Percentiles rank a stretch among this genome's conserved stretches.
These are phyloP conservation scores for Lontra canadensis DNA, from an alignment of 2,113 vertebrate species.

Conservation along the genomic window DNA sequence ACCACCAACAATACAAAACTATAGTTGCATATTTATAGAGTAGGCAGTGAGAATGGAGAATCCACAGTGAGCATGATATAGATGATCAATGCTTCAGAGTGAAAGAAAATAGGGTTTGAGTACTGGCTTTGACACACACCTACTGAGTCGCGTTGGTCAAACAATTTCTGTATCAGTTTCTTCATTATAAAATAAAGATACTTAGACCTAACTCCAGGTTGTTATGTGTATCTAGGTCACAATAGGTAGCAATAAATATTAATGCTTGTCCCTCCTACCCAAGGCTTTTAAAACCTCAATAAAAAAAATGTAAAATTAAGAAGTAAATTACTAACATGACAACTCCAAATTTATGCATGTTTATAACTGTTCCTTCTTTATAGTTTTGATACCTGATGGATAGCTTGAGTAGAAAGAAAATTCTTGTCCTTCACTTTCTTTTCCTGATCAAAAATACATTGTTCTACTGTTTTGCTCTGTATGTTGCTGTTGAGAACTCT, in stretches of 20 bases:
- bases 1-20: not conserved
- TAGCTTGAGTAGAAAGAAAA: not conserved
- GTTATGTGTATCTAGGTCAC: not conserved
- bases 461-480: not conserved
- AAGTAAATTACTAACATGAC: slow-evolving; percentile 15
- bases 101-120: not conserved
- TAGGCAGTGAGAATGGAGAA: not conserved
- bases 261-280: not conserved
- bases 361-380: not conserved
- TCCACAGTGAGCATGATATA: not conserved
- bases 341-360: not conserved
- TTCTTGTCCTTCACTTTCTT: not conserved
- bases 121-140: not conserved
- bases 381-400: not conserved
- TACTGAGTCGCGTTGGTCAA: not conserved
- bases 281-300: not conserved
- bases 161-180: not conserved
- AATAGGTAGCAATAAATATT: slow-evolving; percentile 9
- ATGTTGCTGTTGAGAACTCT: not conserved
- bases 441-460: not conserved
- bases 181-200: slow-evolving; percentile 43
- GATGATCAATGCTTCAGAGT: not conserved
- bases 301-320: not conserved
- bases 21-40: not conserved
- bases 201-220: not conserved